Conservation (phyloP, 2,888 invertebrate genomes). For the Tetheella fluctuosa region DNA sequence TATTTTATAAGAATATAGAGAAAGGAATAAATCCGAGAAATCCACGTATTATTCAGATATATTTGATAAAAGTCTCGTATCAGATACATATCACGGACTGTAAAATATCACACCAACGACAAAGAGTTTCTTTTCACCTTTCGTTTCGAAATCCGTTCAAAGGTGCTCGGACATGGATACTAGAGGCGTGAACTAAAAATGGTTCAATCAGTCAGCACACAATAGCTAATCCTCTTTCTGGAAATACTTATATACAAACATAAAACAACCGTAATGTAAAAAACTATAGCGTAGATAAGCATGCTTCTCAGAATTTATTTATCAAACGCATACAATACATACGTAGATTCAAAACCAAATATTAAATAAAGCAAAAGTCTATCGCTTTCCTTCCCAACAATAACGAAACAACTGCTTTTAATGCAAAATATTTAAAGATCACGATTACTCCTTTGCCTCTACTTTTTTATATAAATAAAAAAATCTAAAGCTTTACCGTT, state of each 20-base stretch:
- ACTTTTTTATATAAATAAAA: too few relatives aligned
- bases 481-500: constrained; percentile 36
- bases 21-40: background rate
- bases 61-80: background rate
- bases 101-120: background rate
- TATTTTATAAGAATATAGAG: background rate
- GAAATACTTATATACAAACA: background rate
- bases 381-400: background rate
- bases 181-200: background rate
- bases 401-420: background rate
- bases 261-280: too few relatives aligned
- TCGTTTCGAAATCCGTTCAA: background rate
- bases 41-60: background rate
- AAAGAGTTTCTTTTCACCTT: background rate
- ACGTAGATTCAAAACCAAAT: background rate
- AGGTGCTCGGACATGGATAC: background rate
- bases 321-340: background rate
- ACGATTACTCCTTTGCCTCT: too few relatives aligned
- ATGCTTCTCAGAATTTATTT: too few relatives aligned
- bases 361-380: background rate
- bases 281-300: too few relatives aligned
- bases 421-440: background rate
- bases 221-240: background rate
- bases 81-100: background rate
- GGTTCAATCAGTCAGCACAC: background rate